Conservation (phyloP, 2,888 invertebrate species). For the Caenorhabditis uteleia region DNA sequence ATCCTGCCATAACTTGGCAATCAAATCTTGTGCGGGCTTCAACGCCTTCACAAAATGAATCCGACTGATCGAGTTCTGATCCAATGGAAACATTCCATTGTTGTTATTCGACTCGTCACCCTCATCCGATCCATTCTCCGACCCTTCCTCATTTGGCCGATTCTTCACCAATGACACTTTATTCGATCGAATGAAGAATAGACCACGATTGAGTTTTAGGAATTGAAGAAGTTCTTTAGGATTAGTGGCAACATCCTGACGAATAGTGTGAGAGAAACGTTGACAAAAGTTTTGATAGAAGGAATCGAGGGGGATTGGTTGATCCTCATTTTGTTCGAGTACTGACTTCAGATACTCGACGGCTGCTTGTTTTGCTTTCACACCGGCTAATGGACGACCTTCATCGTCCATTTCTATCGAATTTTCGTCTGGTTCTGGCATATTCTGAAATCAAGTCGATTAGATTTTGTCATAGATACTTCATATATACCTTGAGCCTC, state of each 20-base stretch:
- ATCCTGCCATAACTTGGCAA: slow-evolving; percentile 55
- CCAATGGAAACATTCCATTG: slow-evolving; percentile 64
- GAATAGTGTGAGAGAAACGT: slow-evolving; percentile 67
- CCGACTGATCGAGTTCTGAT: slow-evolving; percentile 57
- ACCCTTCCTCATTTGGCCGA: slow-evolving; percentile 62
- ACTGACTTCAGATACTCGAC: slow-evolving; percentile 67
- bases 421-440: slow-evolving; percentile 67
- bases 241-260: slow-evolving; percentile 82
- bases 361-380: slow-evolving; percentile 68
- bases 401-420: slow-evolving; percentile 67
- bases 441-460: slow-evolving; percentile 39
- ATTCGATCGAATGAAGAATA: slow-evolving; percentile 90
- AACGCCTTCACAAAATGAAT: slow-evolving; percentile 65
- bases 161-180: slow-evolving; percentile 72
- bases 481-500: slow-evolving; percentile 51
- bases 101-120: slow-evolving; percentile 54
- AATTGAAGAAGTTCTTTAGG: slow-evolving; percentile 88
- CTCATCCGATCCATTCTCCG: slow-evolving; percentile 63
- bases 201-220: slow-evolving; percentile 88
- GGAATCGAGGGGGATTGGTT: slow-evolving; percentile 66
- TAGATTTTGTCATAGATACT: not conserved
- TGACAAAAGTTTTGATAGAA: slow-evolving; percentile 68
- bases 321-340: slow-evolving; percentile 67
- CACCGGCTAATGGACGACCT: slow-evolving; percentile 65
- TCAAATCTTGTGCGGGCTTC: slow-evolving; percentile 65